phyloP scores from a whole-genome alignment of 2,797 vertebrate genomes.

The Channallabes apus region DNA sequence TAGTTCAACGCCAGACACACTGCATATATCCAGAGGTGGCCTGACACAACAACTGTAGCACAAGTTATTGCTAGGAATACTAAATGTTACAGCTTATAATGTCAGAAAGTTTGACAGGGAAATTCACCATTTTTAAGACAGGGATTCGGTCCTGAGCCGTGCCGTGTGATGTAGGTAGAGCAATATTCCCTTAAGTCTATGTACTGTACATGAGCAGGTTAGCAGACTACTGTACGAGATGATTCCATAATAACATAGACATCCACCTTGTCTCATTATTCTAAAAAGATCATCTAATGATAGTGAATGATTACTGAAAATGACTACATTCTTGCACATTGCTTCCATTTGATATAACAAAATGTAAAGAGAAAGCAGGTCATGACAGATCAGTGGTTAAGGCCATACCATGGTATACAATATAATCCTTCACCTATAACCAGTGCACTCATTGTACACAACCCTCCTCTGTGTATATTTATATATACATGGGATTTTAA shows the following conservation, averaged over 20 bases:
- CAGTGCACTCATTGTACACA: too few species aligned
- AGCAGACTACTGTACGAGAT: not conserved
- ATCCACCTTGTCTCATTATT: not conserved
- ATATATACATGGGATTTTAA: too few species aligned
- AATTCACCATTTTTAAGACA: not conserved
- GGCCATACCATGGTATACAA: too few species aligned
- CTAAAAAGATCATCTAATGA: not conserved
- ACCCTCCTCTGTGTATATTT: too few species aligned
- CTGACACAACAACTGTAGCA: conserved; percentile 9
- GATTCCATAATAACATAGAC: not conserved
- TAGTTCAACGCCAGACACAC: not conserved
- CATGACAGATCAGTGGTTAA: too few species aligned
- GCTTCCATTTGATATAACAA: too few species aligned
- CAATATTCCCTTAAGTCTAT: not conserved
- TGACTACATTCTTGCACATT: not conserved
- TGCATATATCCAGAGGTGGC: conserved; percentile 19
- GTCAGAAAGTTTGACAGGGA: not conserved
- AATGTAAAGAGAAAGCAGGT: not conserved
- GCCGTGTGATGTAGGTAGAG: not conserved
- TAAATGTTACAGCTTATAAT: conserved; percentile 12
- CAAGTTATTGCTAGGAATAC: conserved; percentile 6
- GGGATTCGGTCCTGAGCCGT: not conserved
- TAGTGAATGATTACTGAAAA: not conserved
- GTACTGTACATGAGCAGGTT: not conserved
- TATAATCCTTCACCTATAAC: too few species aligned